These are phyloP conservation scores for Panagrolaimus sp. DNA, from an alignment of 1,140 invertebrate species.

Conservation along the genomic window DNA sequence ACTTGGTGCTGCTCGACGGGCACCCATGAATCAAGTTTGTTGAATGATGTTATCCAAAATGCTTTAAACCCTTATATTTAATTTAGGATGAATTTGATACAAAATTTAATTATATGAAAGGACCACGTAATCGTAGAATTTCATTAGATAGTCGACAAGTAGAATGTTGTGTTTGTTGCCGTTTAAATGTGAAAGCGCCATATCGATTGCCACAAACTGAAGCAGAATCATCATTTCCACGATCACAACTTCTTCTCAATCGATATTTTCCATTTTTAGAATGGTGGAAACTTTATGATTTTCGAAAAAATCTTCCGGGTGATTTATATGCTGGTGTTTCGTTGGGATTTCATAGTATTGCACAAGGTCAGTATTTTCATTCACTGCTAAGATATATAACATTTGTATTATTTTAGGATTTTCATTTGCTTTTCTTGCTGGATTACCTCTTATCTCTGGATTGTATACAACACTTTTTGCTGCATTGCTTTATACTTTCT, in stretches of 20 bases:
- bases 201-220: slow-evolving; percentile 12
- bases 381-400: background rate
- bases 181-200: slow-evolving; percentile 20
- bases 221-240: background rate
- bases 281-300: slow-evolving; percentile 25
- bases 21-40: slow-evolving; percentile 17
- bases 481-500: slow-evolving; percentile 76
- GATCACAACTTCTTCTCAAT: slow-evolving; percentile 12
- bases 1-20: slow-evolving; percentile 3
- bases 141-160: slow-evolving; percentile 20
- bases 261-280: slow-evolving; percentile 28
- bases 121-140: slow-evolving; percentile 20
- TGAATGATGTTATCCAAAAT: background rate
- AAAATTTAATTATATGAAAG: slow-evolving; percentile 42
- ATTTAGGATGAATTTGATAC: slow-evolving; percentile 46
- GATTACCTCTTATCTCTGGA: slow-evolving; percentile 77
- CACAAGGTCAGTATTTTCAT: slow-evolving; percentile 27
- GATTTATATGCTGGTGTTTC: slow-evolving; percentile 33
- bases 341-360: slow-evolving; percentile 29
- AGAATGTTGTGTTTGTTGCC: slow-evolving; percentile 21
- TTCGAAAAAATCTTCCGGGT: slow-evolving; percentile 26
- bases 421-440: slow-evolving; percentile 81
- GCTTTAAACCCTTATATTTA: slow-evolving; percentile 10
- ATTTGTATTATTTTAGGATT: slow-evolving; percentile 67
- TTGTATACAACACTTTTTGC: slow-evolving; percentile 92